Conservation (phyloP, 2,888 invertebrate species). For the Tenthredo mesomela region DNA sequence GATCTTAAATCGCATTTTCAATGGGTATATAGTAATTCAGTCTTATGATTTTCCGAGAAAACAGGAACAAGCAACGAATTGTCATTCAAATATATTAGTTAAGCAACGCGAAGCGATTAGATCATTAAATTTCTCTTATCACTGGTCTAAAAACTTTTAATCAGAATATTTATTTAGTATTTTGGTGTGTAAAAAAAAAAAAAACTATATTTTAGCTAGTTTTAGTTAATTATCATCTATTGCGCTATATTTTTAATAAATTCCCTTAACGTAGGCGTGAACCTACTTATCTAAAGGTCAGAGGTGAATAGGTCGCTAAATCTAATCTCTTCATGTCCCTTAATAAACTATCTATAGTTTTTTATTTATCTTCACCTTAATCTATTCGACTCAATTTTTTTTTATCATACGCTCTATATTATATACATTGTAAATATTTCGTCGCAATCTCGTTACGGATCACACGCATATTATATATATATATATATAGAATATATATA, state of each 20-base stretch:
- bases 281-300: slow-evolving; percentile 50
- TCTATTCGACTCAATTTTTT: background rate
- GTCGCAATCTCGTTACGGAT: background rate
- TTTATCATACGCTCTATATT: background rate
- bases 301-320: slow-evolving; percentile 43
- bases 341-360: background rate
- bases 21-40: too few relatives aligned
- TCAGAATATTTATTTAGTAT: background rate
- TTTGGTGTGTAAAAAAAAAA: background rate
- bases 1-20: background rate
- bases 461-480: too few relatives aligned
- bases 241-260: slow-evolving; percentile 24
- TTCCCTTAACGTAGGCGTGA: slow-evolving; percentile 21
- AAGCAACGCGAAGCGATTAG: background rate
- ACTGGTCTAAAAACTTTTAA: background rate
- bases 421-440: slow-evolving; percentile 5
- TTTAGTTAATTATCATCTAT: slow-evolving; percentile 12
- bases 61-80: background rate
- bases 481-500: too few relatives aligned
- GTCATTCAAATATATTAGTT: background rate
- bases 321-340: slow-evolving; percentile 47
- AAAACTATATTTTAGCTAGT: slow-evolving; percentile 31
- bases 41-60: background rate
- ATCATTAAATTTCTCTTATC: background rate
- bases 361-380: slow-evolving; percentile 19